Percentiles rank a stretch among this genome's conserved stretches.
phyloP scores from a whole-genome alignment of 2,797 vertebrate genomes.

The Aeoliscus strigatus region DNA sequence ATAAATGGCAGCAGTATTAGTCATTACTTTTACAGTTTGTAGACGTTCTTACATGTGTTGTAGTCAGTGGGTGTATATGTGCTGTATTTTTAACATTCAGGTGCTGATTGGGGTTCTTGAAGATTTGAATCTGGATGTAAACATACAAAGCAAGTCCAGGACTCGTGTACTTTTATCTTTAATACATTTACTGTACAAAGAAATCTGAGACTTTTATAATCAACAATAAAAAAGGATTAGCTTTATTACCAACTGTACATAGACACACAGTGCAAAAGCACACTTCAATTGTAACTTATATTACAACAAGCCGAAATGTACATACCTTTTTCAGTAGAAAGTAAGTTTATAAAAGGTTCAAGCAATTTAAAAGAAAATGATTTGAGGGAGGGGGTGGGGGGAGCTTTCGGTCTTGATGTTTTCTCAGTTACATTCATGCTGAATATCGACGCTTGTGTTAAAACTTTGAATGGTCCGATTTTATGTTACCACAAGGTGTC shows the following conservation, averaged over 20 bases:
- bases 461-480: constrained; percentile 29
- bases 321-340: constrained; percentile 64
- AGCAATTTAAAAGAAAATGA: constrained; percentile 47
- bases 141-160: constrained; percentile 4
- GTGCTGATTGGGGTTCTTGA: neutral
- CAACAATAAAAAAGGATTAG: constrained; percentile 77
- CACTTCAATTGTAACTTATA: constrained; percentile 67
- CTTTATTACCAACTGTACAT: constrained; percentile 82
- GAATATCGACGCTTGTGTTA: constrained; percentile 15
- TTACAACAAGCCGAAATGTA: constrained; percentile 79
- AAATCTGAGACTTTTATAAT: constrained; percentile 46
- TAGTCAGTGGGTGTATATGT: too few relatives aligned
- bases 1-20: too few relatives aligned
- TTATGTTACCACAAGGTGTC: constrained; percentile 29
- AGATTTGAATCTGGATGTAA: neutral
- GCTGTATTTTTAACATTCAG: too few relatives aligned
- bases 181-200: constrained; percentile 31
- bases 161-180: constrained; percentile 7
- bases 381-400: neutral
- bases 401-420: constrained; percentile 9
- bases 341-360: constrained; percentile 67
- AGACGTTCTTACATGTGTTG: too few relatives aligned
- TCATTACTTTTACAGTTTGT: too few relatives aligned
- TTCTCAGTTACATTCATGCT: constrained; percentile 56
- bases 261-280: constrained; percentile 76